A percentile compares a stretch with the other conserved stretches of the same genome.
phyloP scores from a whole-genome alignment of 2,797 vertebrate species.

The Acanthornis magna region DNA sequence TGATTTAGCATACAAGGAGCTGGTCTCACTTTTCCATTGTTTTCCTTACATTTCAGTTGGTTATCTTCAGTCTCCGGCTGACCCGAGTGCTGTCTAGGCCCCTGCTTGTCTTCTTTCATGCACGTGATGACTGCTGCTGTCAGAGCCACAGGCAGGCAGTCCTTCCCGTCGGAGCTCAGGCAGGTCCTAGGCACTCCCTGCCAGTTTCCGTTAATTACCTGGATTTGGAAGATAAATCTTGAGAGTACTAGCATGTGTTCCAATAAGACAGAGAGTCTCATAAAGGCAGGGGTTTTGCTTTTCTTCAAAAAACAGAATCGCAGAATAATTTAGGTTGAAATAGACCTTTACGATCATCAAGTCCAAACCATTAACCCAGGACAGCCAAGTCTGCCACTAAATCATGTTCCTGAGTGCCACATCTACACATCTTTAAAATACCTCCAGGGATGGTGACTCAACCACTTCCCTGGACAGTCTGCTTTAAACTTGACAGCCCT shows the following conservation, averaged over 20 bases:
- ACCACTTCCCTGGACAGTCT: not conserved
- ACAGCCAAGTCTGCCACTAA: not conserved
- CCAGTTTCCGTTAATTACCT: not conserved
- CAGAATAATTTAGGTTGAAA: not conserved
- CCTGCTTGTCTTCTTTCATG: not conserved
- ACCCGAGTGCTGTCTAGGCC: not conserved
- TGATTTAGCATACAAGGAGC: not conserved
- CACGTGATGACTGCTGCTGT: not conserved
- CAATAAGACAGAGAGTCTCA: not conserved
- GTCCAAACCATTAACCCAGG: not conserved
- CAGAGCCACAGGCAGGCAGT: not conserved
- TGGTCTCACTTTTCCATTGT: not conserved
- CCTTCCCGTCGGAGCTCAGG: rapidly evolving
- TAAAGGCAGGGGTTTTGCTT: not conserved
- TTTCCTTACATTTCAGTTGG: not conserved
- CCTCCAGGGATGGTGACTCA: not conserved
- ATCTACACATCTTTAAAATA: not conserved
- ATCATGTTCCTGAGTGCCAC: not conserved
- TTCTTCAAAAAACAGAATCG: not conserved
- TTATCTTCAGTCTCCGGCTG: not conserved
- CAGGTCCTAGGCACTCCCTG: not conserved
- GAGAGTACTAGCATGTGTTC: rapidly evolving
- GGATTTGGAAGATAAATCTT: not conserved
- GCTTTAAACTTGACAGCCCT: not conserved
- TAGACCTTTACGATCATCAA: not conserved